Conservation (phyloP, 1,140 invertebrate genomes). For the Papilio helenus region DNA sequence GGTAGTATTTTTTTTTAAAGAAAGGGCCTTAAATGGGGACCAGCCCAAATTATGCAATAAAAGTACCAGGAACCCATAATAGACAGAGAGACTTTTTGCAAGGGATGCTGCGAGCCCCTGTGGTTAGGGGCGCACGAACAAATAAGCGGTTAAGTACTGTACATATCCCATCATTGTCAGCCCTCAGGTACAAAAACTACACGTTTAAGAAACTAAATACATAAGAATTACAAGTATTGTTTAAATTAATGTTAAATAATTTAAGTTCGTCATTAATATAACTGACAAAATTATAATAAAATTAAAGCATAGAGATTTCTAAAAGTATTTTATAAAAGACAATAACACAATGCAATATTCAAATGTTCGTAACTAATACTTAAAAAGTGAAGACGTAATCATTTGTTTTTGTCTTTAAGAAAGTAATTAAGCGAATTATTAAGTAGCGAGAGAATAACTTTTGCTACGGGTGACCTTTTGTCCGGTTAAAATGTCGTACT, state of each 20-base stretch:
- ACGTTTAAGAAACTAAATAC: not conserved
- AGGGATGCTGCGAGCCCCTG: conserved; percentile 28
- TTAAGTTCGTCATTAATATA: no score
- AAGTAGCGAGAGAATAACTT: not conserved
- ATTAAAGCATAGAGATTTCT: no score
- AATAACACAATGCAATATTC: no score
- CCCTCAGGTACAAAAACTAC: not conserved
- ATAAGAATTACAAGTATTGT: no score
- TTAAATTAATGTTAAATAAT: no score
- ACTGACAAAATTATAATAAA: no score
- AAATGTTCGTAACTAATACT: no score
- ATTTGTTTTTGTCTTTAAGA: not conserved
- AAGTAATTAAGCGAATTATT: not conserved
- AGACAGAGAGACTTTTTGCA: not conserved
- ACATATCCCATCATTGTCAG: not conserved
- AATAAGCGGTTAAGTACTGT: not conserved
- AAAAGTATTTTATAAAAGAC: no score
- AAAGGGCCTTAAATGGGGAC: not conserved
- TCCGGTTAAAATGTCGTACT: not conserved
- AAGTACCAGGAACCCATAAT: conserved; percentile 29
- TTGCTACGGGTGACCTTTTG: conserved; percentile 3
- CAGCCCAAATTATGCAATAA: conserved; percentile 32
- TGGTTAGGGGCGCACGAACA: conserved; percentile 22
- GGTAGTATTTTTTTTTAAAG: no score
- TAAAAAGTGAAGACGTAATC: not conserved